These are phyloP conservation scores for Stercorarius parasiticus DNA, from an alignment of 2,113 vertebrate species.

Conservation along the genomic window DNA sequence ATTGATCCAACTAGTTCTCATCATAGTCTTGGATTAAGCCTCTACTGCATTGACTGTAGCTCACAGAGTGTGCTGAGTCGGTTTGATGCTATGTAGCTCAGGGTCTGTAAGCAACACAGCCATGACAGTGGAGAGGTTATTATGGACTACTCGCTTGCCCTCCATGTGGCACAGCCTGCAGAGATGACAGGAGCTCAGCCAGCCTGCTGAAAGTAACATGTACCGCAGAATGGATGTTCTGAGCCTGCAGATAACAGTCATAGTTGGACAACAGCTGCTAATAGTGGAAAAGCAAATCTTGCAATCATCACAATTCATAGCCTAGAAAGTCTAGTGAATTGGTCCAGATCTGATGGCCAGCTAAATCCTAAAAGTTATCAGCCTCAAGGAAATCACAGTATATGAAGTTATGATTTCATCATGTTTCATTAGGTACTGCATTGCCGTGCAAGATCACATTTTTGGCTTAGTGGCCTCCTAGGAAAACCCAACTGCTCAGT, in stretches of 20 bases:
- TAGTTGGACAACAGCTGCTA: not conserved
- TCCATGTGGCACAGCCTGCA: not conserved
- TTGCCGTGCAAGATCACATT: slow-evolving; percentile 8
- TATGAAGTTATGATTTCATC: slow-evolving; percentile 14
- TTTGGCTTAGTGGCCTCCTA: slow-evolving; percentile 27
- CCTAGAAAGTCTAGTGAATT: not conserved
- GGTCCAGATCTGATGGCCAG: not conserved
- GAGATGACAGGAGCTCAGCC: not conserved
- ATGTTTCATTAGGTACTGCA: not conserved
- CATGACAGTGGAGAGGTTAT: not conserved
- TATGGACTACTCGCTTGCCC: accelerated
- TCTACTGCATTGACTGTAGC: not conserved
- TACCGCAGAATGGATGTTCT: not conserved
- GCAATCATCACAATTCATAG: not conserved
- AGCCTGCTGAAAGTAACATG: not conserved
- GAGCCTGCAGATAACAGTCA: not conserved
- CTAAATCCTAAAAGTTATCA: not conserved
- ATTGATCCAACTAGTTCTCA: not conserved
- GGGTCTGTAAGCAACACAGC: not conserved
- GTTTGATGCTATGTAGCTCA: not conserved
- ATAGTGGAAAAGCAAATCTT: not conserved
- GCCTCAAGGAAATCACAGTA: not conserved
- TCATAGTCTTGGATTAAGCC: not conserved
- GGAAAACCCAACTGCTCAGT: slow-evolving; percentile 1
- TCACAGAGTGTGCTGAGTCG: accelerated